Evolutionary conservation across 2,113 vertebrate genomes (phyloP), one percentile per base, ranked within the genome.

Genomic region (Platichthys stellatus): DNA sequence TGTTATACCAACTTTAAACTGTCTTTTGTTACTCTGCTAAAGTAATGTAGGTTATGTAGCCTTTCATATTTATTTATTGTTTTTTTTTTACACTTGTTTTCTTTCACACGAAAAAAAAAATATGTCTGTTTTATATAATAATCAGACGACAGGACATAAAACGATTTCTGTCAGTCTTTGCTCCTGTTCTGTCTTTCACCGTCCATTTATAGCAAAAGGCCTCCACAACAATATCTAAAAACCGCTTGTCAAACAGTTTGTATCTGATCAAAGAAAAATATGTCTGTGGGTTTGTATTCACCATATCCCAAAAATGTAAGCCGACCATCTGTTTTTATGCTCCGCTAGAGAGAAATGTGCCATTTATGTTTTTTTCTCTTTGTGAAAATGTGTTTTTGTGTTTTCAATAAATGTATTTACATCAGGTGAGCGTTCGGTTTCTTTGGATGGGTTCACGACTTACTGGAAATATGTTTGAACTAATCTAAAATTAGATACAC

Each of bases 381-480:
- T 86, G 85, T 85, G 65, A 72, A 65, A 71, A 84, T 49, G 54
- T 80, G 75, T 83, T 85, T 80, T 84, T 89, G 82, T 90, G 82
- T 89, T 92, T 90, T 86, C 80, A 92, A 92, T 91, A 92, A 92
- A 92, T 35, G 75, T 82, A 68, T 89, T 86, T 82, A 64, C 61
- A 86, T 83, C 61, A 73, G 2, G 5, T 47, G 23, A 57, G 56
- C 49, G 14, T 51, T 51, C 18, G 14, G 54, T 76, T 20, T 82
- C 26, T 74, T 73, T 45, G n/a, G 12, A 31, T 2, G 12, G n/a
- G 31, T 73, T 73, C 8, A 7, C 28, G 23, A n/a, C 20, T 17
- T 21, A 3, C 20, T 4, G 20, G 20, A 54, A 54, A 11, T 54
- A 21, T 18, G 45, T 49, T 49, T 49, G 15, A 49, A 18, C 17